Conservation (phyloP, 2,888 invertebrate genomes). For the Ectemnius lituratus region DNA sequence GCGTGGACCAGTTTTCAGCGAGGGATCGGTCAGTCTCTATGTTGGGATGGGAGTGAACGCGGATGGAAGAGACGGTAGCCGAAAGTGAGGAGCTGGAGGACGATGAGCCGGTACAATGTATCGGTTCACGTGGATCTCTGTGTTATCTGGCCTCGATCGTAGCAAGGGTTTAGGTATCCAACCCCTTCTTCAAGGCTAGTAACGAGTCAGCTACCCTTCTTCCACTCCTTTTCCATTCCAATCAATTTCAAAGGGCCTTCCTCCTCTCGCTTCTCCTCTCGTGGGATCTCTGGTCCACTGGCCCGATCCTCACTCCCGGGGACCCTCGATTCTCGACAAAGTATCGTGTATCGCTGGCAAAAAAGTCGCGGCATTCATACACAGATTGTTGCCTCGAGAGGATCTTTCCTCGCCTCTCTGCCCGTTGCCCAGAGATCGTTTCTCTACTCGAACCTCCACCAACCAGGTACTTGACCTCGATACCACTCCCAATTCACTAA, state of each 20-base stretch:
- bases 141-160: constrained; percentile 61
- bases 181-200: constrained; percentile 60
- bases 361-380: constrained; percentile 60
- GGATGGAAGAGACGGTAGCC: constrained; percentile 28
- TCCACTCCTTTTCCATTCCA: constrained; percentile 61
- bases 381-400: constrained; percentile 53
- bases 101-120: constrained; percentile 59
- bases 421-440: too few species aligned
- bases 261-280: constrained; percentile 37
- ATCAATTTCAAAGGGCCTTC: constrained; percentile 58
- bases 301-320: constrained; percentile 49
- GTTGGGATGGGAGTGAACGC: constrained; percentile 12
- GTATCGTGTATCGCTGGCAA: constrained; percentile 68
- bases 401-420: constrained; percentile 22
- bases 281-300: constrained; percentile 65
- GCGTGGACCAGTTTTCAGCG: constrained; percentile 37
- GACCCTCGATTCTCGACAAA: constrained; percentile 56
- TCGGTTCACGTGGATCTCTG: constrained; percentile 48
- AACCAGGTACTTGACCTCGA: too few species aligned
- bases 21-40: too few species aligned
- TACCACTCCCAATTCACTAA: too few species aligned
- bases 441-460: too few species aligned
- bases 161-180: constrained; percentile 54
- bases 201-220: constrained; percentile 54
- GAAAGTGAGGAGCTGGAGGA: constrained; percentile 21